phyloP scores from a whole-genome alignment of 2,888 invertebrate species.

The Tenodera sinensis region DNA sequence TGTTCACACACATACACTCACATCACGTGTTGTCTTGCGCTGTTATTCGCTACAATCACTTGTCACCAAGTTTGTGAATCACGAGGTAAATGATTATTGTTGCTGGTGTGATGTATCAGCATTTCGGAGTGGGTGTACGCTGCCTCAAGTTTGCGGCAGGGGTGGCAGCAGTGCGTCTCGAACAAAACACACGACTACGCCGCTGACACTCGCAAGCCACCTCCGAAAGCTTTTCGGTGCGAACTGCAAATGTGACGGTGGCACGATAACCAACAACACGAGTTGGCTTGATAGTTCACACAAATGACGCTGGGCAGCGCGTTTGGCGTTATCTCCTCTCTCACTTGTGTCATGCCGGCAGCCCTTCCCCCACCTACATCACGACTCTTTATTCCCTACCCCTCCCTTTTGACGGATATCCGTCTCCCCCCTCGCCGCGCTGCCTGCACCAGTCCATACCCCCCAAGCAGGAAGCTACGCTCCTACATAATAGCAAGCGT shows the following conservation, averaged over 20 bases:
- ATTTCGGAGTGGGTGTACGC: not conserved
- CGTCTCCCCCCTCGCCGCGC: conserved; percentile 16
- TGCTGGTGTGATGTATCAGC: not conserved
- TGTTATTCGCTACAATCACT: not conserved
- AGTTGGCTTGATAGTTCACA: not conserved
- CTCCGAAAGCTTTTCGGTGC: not conserved
- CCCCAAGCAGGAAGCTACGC: conserved; percentile 28
- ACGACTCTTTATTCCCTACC: conserved; percentile 6
- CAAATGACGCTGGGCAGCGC: conserved; percentile 4
- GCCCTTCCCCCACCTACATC: not conserved
- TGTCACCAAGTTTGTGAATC: not conserved
- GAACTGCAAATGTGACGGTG: not conserved
- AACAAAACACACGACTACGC: not conserved
- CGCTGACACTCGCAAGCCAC: not conserved
- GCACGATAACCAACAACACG: not conserved
- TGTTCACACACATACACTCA: not conserved
- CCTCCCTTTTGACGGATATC: conserved; percentile 14
- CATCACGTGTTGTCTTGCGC: not conserved
- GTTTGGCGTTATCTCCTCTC: not conserved
- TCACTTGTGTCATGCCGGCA: not conserved
- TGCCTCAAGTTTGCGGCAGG: not conserved
- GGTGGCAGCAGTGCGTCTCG: not conserved
- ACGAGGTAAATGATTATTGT: not conserved
- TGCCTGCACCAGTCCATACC: not conserved
- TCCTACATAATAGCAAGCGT: conserved; percentile 25